A percentile compares a stretch with the other conserved stretches of the same genome.
Conservation (phyloP, 2,113 vertebrate species). For the Ailuropoda melanoleuca region DNA sequence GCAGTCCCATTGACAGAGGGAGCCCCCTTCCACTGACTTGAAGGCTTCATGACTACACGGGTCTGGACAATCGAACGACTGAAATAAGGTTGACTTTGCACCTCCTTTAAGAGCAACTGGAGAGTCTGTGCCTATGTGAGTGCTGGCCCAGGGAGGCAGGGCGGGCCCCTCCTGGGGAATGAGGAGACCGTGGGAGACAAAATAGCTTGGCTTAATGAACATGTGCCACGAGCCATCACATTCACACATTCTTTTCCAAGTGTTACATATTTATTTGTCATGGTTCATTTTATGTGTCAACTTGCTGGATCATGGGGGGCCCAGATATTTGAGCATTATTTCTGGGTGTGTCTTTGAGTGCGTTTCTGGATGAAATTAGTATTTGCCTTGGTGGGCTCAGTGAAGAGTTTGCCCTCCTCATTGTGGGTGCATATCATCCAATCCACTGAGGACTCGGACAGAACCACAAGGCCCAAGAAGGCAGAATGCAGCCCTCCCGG, state of each 20-base stretch:
- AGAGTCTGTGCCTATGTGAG: not conserved
- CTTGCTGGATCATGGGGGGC: not conserved
- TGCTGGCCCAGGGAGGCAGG: not conserved
- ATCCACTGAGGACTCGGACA: fast-evolving
- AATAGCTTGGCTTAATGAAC: not conserved
- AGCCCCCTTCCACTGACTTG: not conserved
- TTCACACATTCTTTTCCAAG: not conserved
- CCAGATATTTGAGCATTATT: not conserved
- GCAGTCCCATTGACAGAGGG: fast-evolving
- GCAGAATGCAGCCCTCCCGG: not conserved
- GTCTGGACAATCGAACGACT: no score
- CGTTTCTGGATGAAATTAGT: not conserved
- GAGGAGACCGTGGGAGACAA: not conserved
- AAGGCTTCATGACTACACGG: not conserved
- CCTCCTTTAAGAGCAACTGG: not conserved
- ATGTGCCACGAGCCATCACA: not conserved
- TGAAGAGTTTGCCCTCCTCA: not conserved
- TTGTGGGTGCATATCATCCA: not conserved
- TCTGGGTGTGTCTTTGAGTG: not conserved
- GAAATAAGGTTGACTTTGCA: not conserved
- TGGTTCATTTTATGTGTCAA: not conserved
- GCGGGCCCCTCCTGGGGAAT: not conserved
- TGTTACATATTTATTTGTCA: not conserved
- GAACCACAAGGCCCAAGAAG: not conserved
- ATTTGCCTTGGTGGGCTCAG: not conserved